A percentile compares a stretch with the other conserved stretches of the same genome.
phyloP scores from a whole-genome alignment of 2,888 invertebrate genomes.

The Hydrotaea diabolus region DNA sequence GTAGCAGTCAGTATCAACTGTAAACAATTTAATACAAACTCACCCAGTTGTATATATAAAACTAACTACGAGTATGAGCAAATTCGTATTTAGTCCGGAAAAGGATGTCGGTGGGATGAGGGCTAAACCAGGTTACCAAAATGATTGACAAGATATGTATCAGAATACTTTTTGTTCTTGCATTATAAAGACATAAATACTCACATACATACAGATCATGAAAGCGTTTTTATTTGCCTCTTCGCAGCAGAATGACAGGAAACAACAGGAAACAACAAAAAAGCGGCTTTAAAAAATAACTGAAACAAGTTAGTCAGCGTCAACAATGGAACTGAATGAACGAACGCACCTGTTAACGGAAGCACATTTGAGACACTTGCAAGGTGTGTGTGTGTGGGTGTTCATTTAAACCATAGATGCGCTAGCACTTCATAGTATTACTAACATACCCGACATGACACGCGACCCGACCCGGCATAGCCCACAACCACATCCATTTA shows the following conservation, averaged over 20 bases:
- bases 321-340: constrained; percentile 30
- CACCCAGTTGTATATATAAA: too few relatives aligned
- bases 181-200: constrained; percentile 25
- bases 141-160: constrained; percentile 54
- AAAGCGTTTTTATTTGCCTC: background rate
- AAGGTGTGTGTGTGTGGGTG: too few relatives aligned
- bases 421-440: background rate
- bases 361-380: background rate
- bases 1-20: too few relatives aligned
- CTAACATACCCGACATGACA: background rate
- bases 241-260: background rate
- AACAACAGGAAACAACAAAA: too few relatives aligned
- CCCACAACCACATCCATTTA: background rate
- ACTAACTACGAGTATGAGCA: background rate
- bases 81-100: background rate
- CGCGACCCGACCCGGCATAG: background rate
- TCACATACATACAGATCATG: background rate
- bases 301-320: constrained; percentile 24
- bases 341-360: constrained; percentile 37
- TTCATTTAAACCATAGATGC: background rate
- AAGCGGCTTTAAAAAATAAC: constrained; percentile 19
- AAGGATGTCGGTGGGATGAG: background rate
- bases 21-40: too few relatives aligned
- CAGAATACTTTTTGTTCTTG: constrained; percentile 18
- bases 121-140: constrained; percentile 4